Percentiles rank a stretch among this genome's conserved stretches.
Evolutionary conservation across 2,113 vertebrate genomes (phyloP).

Genomic region (Lonchura striata): DNA sequence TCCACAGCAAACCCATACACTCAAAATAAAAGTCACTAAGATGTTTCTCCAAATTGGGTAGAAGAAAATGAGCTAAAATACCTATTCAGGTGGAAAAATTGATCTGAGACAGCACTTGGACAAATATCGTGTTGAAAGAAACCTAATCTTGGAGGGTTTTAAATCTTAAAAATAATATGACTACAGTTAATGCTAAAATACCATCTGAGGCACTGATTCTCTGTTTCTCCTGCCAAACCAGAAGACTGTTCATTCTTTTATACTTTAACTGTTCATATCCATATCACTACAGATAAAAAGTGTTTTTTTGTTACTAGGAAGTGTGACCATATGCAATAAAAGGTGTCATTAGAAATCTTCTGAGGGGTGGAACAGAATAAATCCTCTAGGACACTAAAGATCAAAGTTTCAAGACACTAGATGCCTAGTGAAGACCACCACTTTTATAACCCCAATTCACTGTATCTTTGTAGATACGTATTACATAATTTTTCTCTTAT

Average conservation of each 20-base stretch:
- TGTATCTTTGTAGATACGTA: not conserved
- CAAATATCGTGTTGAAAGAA: not conserved
- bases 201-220: not conserved
- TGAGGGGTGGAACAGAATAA: not conserved
- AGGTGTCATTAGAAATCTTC: not conserved
- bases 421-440: not conserved
- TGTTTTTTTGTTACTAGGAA: not conserved
- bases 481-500: not conserved
- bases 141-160: not conserved
- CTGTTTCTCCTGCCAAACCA: not conserved
- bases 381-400: not conserved
- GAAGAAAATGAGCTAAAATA: not conserved
- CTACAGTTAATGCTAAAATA: not conserved
- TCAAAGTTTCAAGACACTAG: not conserved
- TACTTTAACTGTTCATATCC: not conserved
- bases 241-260: not conserved
- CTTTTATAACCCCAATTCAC: not conserved
- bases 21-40: not conserved
- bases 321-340: not conserved
- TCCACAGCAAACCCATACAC: not conserved
- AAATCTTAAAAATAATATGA: not conserved
- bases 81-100: not conserved
- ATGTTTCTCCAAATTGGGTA: not conserved
- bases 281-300: not conserved
- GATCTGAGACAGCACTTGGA: not conserved